Percentiles rank a stretch among this genome's conserved stretches.
These are phyloP conservation scores for Caenorhabditis auriculariae DNA, from an alignment of 2,888 invertebrate genomes.

Conservation along the genomic window DNA sequence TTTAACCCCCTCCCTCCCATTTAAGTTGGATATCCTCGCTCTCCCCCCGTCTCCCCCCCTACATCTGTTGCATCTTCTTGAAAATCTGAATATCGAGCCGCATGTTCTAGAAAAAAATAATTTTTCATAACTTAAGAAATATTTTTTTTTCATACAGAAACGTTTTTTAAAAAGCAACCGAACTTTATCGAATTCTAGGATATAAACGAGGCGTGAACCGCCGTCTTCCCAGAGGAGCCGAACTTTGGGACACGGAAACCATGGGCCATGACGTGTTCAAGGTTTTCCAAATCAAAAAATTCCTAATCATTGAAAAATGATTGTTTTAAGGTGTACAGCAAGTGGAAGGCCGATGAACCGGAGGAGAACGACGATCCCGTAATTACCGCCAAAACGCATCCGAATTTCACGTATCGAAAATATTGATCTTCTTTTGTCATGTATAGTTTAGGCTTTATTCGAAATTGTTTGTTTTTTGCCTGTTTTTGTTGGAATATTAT, in stretches of 20 bases:
- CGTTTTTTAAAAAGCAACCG: not conserved
- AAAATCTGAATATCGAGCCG: no score
- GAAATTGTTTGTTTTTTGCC: not conserved
- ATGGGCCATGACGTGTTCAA: slow-evolving; percentile 61
- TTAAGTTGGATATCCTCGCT: no score
- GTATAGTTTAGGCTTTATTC: no score
- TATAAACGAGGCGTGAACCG: slow-evolving; percentile 49
- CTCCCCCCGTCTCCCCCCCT: no score
- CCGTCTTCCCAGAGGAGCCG: slow-evolving; percentile 57
- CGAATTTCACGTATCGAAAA: slow-evolving; percentile 50
- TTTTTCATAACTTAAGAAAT: not conserved
- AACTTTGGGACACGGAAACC: slow-evolving; percentile 60
- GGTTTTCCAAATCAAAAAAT: slow-evolving; percentile 21
- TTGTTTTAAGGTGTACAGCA: slow-evolving; percentile 41
- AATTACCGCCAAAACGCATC: slow-evolving; percentile 48
- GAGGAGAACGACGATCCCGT: slow-evolving; percentile 29
- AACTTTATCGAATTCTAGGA: slow-evolving; percentile 16
- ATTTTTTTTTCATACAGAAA: not conserved
- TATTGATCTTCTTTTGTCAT: slow-evolving; percentile 22
- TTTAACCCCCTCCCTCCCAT: no score
- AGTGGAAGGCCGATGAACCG: slow-evolving; percentile 56
- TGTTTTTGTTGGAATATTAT: not conserved
- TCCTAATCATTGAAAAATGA: not conserved
- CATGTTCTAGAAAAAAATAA: no score
- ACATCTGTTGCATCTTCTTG: no score